Base-by-base conservation (phyloP, 2,888 invertebrate genomes). In the Andrena marginata region DNA sequence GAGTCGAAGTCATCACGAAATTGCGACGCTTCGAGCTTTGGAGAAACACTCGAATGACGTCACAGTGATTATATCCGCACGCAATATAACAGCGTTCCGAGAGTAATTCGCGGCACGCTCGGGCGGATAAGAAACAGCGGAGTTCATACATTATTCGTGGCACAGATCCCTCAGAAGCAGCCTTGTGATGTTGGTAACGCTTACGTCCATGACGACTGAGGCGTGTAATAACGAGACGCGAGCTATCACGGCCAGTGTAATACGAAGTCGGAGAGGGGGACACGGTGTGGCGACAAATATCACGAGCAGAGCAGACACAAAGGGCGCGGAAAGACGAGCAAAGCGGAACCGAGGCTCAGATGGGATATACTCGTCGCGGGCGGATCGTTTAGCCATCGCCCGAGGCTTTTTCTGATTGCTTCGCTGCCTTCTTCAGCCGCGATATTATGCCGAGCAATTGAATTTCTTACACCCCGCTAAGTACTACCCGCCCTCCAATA, bases 371-470 rank as follows among this genome's bases (percentile, higher is more conserved):
- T 88, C 88, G 81, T 87, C 84, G 87, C 89, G 26, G 29, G 76
- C 79, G 82, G 89, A 90, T 89, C 88, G 87, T 90, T 90, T 90
- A 89, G 85, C 89, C 86, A 90, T 84, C 84, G 88, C 89, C 85
- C 63, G 70, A 64, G 84, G 90, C 88, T 86, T 87, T 88, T 88
- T 90, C 88, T 90, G 90, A 89, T 89, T 89, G 90, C 89, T 86
- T 87, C 85, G 81, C 85, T 67, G 73, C 82, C 74, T 77, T 80
- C 77, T 80, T 59, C 73, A 71, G 65, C 65, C 88, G 85, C 78
- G 87, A 87, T 90, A 90, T 90, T 90, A 89, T 87, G 89, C 86
- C 86, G 75, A 85, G 86, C 89, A 88, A 90, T 90, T 90, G 89
- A 90, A 90, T 90, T 90, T 89, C 89, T 89, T 90, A 87, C 84